These are phyloP conservation scores for Tautogolabrus adspersus DNA, from an alignment of 2,113 vertebrate genomes.

Conservation along the genomic window DNA sequence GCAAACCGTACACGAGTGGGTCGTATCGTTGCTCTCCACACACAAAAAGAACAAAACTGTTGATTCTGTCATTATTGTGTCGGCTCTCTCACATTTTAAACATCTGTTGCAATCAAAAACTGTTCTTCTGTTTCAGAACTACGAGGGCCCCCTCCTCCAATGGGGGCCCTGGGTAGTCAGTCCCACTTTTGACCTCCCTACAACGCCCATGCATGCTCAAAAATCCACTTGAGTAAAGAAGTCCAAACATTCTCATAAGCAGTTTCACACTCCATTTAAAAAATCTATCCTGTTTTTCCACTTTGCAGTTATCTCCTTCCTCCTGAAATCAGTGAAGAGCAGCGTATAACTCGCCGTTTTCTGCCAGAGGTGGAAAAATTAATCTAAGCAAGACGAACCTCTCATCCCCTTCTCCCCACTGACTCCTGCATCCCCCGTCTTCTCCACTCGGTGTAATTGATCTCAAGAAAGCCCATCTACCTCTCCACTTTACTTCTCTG, in stretches of 20 bases:
- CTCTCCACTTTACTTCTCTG: not conserved
- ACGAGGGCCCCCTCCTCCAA: no score
- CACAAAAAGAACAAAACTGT: no score
- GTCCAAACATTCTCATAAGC: not conserved
- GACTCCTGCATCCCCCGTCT: conserved; percentile 4
- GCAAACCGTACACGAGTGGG: no score
- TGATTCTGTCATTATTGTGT: no score
- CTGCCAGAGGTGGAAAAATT: conserved; percentile 10
- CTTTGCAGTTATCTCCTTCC: no score
- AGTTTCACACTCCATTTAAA: not conserved
- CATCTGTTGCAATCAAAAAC: no score
- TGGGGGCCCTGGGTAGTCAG: no score
- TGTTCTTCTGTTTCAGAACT: no score
- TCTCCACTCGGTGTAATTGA: not conserved
- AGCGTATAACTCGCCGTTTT: not conserved
- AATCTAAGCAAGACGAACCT: not conserved
- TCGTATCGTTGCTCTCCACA: no score
- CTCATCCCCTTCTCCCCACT: not conserved
- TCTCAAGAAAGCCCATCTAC: conserved; percentile 2
- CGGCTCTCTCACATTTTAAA: no score
- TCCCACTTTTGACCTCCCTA: no score
- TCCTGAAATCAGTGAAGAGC: not conserved
- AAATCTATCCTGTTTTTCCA: not conserved
- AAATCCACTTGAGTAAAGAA: not conserved
- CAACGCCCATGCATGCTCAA: no score